phyloP scores from a whole-genome alignment of 1,140 invertebrate genomes.

The Muscidifurax raptorellus region DNA sequence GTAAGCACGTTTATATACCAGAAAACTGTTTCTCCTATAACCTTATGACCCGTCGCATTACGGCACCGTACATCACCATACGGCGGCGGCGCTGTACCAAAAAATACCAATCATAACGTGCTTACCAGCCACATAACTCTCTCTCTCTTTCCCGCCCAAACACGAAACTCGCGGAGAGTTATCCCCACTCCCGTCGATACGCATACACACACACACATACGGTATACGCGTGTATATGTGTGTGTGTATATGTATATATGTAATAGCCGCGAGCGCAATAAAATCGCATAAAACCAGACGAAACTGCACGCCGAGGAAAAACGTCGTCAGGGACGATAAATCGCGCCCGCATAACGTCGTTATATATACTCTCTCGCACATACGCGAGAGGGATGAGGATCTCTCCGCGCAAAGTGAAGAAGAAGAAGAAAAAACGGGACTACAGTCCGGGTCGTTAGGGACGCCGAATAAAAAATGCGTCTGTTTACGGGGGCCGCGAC shows the following conservation, averaged over 20 bases:
- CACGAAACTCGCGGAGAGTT: neutral
- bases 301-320: neutral
- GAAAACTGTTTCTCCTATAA: no score
- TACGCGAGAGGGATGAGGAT: neutral
- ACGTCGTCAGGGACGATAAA: constrained; percentile 1
- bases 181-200: no score
- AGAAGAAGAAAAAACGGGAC: no score
- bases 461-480: neutral
- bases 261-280: neutral
- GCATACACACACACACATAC: no score
- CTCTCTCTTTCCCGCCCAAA: constrained; percentile 11
- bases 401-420: neutral
- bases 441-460: neutral
- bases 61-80: neutral
- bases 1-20: no score
- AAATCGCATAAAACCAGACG: neutral
- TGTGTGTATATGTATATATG: no score
- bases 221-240: no score
- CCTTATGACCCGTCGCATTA: no score
- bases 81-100: neutral
- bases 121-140: constrained; percentile 23
- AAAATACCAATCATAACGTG: constrained; percentile 3
- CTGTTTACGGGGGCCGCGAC: neutral
- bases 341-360: constrained; percentile 20
- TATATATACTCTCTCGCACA: neutral